phyloP scores from a whole-genome alignment of 2,888 invertebrate species.

The Nomada fabriciana region DNA sequence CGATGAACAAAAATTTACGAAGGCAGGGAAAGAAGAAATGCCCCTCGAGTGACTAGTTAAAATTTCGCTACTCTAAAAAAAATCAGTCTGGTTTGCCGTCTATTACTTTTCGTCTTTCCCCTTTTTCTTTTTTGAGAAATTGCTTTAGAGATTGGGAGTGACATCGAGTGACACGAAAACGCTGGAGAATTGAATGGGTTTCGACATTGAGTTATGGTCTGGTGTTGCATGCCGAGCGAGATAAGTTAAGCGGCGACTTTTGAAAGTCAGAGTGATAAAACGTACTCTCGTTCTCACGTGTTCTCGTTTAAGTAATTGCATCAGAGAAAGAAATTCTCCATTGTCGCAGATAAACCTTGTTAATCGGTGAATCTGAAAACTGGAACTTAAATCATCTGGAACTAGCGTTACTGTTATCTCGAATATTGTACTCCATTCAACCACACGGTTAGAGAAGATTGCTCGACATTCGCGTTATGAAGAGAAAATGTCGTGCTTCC shows the following conservation, averaged over 20 bases:
- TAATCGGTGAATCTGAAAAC: neutral
- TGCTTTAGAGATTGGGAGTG: too few species aligned
- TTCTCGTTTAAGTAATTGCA: neutral
- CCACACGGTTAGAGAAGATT: neutral
- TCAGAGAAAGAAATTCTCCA: slow-evolving; percentile 11
- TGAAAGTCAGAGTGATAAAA: neutral
- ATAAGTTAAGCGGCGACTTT: too few species aligned
- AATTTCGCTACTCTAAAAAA: neutral
- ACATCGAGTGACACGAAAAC: too few species aligned
- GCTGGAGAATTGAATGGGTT: too few species aligned
- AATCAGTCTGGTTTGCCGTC: neutral
- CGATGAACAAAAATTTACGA: neutral
- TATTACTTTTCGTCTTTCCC: too few species aligned
- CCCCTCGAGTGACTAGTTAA: neutral
- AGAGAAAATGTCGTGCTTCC: too few species aligned
- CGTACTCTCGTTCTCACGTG: neutral
- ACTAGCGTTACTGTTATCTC: neutral
- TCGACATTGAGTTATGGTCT: too few species aligned
- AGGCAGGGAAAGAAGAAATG: neutral
- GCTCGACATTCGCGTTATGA: too few species aligned
- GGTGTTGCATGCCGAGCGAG: too few species aligned
- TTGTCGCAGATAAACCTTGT: neutral
- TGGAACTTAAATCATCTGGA: neutral
- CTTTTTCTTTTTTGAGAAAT: too few species aligned
- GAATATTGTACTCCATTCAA: neutral